Conservation (phyloP, 2,888 invertebrate genomes). For the Drosophila fulvimacula region DNA sequence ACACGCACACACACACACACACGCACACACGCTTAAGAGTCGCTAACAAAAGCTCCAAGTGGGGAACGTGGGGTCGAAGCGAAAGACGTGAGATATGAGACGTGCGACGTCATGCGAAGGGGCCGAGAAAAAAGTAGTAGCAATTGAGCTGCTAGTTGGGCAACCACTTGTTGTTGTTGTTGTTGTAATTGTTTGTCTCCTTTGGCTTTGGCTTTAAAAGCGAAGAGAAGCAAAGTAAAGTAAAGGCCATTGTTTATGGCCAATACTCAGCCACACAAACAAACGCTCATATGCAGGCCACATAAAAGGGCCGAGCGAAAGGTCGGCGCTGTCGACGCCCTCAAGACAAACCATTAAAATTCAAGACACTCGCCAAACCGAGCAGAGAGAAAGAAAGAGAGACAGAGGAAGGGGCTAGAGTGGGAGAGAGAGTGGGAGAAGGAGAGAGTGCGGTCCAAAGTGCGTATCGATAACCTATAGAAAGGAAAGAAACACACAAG, state of each 20-base stretch:
- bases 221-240: conserved; percentile 38
- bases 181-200: conserved; percentile 21
- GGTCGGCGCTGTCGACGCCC: conserved; percentile 66
- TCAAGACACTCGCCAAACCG: conserved; percentile 49
- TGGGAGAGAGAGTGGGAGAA: background rate
- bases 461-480: conserved; percentile 56
- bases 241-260: conserved; percentile 56
- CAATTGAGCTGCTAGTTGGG: conserved; percentile 67
- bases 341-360: conserved; percentile 63
- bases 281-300: conserved; percentile 15
- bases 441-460: conserved; percentile 1
- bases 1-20: conserved; percentile 39
- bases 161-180: conserved; percentile 68
- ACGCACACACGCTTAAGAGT: conserved; percentile 39
- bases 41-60: conserved; percentile 42
- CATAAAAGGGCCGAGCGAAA: conserved; percentile 50
- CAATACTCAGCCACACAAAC: conserved; percentile 20
- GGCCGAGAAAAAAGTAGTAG: conserved; percentile 37
- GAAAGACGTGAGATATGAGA: conserved; percentile 6
- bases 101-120: conserved; percentile 8
- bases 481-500: conserved; percentile 19
- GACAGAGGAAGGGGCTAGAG: background rate
- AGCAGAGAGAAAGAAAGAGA: background rate
- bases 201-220: conserved; percentile 43
- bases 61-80: background rate